Percentiles rank a stretch among this genome's conserved stretches.
phyloP scores from a whole-genome alignment of 2,113 vertebrate species.

The Scopus umbretta region DNA sequence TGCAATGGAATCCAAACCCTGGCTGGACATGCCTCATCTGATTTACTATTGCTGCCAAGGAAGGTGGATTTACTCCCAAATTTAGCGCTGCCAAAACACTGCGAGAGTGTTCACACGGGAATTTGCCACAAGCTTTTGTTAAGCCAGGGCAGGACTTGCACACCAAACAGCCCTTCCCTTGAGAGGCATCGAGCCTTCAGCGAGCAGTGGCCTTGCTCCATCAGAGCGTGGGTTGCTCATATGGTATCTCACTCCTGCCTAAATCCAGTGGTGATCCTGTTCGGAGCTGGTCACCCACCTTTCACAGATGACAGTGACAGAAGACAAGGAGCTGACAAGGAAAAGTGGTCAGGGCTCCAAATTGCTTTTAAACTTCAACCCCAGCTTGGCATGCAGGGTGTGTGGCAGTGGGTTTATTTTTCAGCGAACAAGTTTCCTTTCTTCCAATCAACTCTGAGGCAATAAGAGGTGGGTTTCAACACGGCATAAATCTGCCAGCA shows the following conservation, averaged over 20 bases:
- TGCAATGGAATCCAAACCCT: not conserved
- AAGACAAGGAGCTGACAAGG: not conserved
- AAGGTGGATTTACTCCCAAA: constrained; percentile 29
- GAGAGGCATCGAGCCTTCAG: not conserved
- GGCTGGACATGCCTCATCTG: not conserved
- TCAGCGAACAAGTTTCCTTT: constrained; percentile 31
- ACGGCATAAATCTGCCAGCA: constrained; percentile 46
- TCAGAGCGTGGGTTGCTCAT: fast-evolving
- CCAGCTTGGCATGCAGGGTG: not conserved
- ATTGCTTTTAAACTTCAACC: not conserved
- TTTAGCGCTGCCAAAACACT: not conserved
- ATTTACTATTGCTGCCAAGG: constrained; percentile 6
- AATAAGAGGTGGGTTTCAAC: constrained; percentile 48
- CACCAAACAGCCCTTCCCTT: not conserved
- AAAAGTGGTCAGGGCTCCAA: not conserved
- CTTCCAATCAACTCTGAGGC: constrained; percentile 49
- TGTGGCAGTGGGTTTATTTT: not conserved
- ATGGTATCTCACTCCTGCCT: not conserved
- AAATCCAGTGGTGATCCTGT: not conserved
- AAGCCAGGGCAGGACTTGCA: not conserved
- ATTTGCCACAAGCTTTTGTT: not conserved
- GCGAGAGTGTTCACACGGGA: not conserved
- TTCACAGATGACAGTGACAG: not conserved
- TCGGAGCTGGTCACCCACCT: not conserved
- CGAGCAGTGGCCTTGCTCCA: not conserved